Conservation (phyloP, 2,113 vertebrate genomes). For the Chionis minor region DNA sequence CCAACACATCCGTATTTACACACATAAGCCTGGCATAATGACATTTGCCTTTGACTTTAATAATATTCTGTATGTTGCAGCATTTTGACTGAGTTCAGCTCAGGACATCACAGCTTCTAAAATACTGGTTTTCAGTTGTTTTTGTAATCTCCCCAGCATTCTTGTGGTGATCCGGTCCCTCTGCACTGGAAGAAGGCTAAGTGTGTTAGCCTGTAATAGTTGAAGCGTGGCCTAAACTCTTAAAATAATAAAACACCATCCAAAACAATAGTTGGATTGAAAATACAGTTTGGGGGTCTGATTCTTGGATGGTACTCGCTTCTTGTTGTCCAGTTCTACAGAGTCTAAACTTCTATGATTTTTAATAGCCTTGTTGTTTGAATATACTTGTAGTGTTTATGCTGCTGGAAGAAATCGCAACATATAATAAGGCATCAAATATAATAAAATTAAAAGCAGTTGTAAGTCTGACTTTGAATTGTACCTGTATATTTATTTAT, state of each 20-base stretch:
- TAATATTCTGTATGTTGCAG: background rate
- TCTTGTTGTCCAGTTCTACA: background rate
- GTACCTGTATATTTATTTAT: background rate
- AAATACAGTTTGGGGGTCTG: background rate
- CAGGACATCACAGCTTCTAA: background rate
- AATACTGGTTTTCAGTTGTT: background rate
- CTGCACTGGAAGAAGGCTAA: background rate
- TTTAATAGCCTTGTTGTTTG: background rate
- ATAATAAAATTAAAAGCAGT: background rate
- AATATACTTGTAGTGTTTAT: background rate
- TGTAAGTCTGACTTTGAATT: background rate
- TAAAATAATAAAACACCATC: background rate
- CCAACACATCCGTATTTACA: background rate
- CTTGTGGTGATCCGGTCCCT: background rate
- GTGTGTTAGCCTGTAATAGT: background rate
- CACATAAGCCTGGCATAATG: background rate
- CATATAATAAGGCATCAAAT: background rate
- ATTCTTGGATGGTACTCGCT: background rate
- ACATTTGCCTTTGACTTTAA: background rate
- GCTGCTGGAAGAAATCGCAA: background rate
- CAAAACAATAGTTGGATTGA: background rate
- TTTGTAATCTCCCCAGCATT: background rate
- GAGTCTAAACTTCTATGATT: background rate
- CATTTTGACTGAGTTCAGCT: background rate
- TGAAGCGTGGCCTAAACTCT: background rate